phyloP scores from a whole-genome alignment of 2,888 invertebrate species.

The Eupelmus urozonus region DNA sequence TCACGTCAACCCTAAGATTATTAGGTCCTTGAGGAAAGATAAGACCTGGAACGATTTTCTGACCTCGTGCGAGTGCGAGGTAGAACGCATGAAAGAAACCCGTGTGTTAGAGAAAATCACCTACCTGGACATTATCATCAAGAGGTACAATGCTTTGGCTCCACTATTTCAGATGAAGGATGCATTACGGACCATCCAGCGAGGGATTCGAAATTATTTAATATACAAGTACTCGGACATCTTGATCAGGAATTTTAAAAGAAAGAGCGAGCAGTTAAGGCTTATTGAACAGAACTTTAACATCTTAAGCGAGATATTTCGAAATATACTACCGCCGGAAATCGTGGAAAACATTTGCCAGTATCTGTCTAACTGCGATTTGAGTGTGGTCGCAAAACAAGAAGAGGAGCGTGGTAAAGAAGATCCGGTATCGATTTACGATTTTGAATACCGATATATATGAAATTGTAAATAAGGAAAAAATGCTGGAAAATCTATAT shows the following conservation, averaged over 20 bases:
- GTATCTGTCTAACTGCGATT: constrained; percentile 15
- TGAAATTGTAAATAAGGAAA: too few species aligned
- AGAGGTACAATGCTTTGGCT: background rate
- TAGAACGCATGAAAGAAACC: constrained; percentile 5
- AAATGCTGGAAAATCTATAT: too few species aligned
- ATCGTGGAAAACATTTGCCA: constrained; percentile 25
- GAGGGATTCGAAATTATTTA: background rate
- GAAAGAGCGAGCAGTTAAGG: background rate
- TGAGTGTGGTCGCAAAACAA: too few species aligned
- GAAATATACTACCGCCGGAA: background rate
- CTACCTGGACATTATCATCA: constrained; percentile 4
- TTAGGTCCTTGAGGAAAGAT: background rate
- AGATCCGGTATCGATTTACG: too few species aligned
- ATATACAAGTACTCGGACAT: background rate
- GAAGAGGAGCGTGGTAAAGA: too few species aligned
- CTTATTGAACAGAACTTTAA: background rate
- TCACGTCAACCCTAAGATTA: constrained; percentile 26
- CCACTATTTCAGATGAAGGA: background rate
- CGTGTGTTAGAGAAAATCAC: background rate
- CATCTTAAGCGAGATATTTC: background rate
- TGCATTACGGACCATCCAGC: background rate
- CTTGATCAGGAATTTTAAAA: background rate
- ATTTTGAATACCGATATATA: too few species aligned
- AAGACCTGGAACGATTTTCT: background rate
- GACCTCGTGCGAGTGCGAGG: background rate